These are phyloP conservation scores for Strongylocentrotus purpuratus DNA, from an alignment of 35 echinoderm and acorn worm genomes.

Conservation along the genomic window DNA sequence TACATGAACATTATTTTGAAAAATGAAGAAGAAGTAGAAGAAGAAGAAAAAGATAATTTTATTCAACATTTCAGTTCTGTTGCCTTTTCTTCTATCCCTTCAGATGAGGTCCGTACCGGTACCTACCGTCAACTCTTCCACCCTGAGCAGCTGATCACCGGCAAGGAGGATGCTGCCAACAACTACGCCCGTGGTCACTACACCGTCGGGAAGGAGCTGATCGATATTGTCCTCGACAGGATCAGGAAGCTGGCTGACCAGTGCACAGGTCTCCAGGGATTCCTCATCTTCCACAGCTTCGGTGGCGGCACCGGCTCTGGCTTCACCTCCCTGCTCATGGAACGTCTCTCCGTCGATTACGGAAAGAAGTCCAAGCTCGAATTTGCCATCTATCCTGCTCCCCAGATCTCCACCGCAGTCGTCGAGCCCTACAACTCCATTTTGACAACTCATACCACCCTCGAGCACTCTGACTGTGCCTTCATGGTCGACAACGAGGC, in stretches of 20 bases:
- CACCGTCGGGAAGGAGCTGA: constrained; percentile 27
- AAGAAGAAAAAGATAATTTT: too few relatives aligned
- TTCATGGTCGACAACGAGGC: constrained; percentile 83
- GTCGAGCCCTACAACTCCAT: constrained; percentile 79
- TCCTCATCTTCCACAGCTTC: constrained; percentile 79
- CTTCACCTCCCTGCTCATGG: constrained; percentile 73
- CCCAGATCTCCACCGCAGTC: constrained; percentile 65
- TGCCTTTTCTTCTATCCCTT: too few relatives aligned
- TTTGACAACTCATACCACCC: constrained; percentile 68
- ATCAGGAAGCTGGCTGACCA: too few relatives aligned
- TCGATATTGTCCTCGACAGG: constrained; percentile 41
- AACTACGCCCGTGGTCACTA: constrained; percentile 85
- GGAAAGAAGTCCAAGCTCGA: constrained; percentile 78
- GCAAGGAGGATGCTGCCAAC: constrained; percentile 84
- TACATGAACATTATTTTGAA: too few relatives aligned
- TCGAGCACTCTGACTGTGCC: constrained; percentile 71
- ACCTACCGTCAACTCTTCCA: too few relatives aligned
- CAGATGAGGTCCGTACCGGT: too few relatives aligned
- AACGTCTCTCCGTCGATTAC: constrained; percentile 72
- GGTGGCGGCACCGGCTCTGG: constrained; percentile 73
- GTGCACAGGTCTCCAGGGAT: too few relatives aligned
- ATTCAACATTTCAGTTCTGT: too few relatives aligned
- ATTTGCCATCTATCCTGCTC: constrained; percentile 70
- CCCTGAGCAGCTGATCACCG: constrained; percentile 80
- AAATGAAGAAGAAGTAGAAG: too few relatives aligned